Percentiles rank a stretch among this genome's conserved stretches.
Evolutionary conservation across 2,888 invertebrate genomes (phyloP).

Genomic region (Drosophila pullipes): DNA sequence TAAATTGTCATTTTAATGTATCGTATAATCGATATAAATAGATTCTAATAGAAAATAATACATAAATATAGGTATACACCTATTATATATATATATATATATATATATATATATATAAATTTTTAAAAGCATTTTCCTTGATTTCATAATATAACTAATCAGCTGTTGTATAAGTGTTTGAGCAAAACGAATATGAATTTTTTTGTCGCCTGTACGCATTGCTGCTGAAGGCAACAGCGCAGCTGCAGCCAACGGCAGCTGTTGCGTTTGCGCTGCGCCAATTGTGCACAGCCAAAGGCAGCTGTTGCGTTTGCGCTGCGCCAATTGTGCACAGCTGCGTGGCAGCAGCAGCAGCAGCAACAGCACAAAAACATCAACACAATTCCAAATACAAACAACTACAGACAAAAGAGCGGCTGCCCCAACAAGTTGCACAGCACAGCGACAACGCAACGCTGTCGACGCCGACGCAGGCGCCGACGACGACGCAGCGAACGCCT

Average conservation of each 20-base stretch:
- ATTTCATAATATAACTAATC: not conserved
- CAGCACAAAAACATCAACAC: slow-evolving; percentile 22
- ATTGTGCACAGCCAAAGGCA: slow-evolving; percentile 67
- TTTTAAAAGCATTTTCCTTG: not conserved
- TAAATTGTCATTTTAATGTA: not conserved
- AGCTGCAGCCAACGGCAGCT: slow-evolving; percentile 50
- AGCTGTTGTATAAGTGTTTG: not conserved
- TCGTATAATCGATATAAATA: not conserved
- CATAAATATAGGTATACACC: not conserved
- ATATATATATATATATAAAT: no score
- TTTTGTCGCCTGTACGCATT: slow-evolving; percentile 36
- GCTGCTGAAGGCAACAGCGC: slow-evolving; percentile 23
- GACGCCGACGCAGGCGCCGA: slow-evolving; percentile 12
- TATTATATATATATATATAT: not conserved
- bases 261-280: slow-evolving; percentile 76
- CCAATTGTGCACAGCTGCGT: slow-evolving; percentile 76
- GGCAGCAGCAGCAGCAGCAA: slow-evolving; percentile 45
- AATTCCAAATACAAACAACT: slow-evolving; percentile 19
- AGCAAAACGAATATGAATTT: not conserved
- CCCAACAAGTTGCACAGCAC: slow-evolving; percentile 58
- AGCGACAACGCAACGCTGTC: slow-evolving; percentile 3
- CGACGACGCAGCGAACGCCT: slow-evolving; percentile 24
- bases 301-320: slow-evolving; percentile 76
- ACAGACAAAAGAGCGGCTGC: slow-evolving; percentile 26
- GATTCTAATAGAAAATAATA: not conserved